These are phyloP conservation scores for Gymnobelideus leadbeateri DNA, from an alignment of 2,113 vertebrate genomes.

Conservation along the genomic window DNA sequence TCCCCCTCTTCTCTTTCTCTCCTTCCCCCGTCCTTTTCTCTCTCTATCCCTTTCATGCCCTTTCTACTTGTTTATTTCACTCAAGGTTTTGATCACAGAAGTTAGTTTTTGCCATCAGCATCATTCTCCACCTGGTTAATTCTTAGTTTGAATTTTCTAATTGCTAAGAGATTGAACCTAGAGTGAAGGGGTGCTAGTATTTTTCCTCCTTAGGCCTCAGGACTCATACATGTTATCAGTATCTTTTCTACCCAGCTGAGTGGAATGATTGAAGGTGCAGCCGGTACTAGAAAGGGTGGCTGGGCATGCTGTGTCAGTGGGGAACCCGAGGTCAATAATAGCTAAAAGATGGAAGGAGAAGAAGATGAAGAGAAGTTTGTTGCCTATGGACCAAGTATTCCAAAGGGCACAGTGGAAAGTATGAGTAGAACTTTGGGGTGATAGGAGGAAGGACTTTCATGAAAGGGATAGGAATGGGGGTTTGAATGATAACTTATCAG, in stretches of 20 bases:
- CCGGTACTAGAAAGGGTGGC: neutral
- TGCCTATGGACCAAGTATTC: neutral
- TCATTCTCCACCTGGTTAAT: neutral
- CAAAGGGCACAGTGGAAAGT: neutral
- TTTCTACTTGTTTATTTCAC: neutral
- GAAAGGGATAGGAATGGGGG: neutral
- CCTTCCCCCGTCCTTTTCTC: neutral
- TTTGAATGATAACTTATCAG: neutral
- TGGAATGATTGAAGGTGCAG: neutral
- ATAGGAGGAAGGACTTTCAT: neutral
- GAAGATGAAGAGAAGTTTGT: neutral
- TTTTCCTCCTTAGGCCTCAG: neutral
- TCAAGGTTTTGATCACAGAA: neutral
- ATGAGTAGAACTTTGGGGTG: neutral
- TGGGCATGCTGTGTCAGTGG: neutral
- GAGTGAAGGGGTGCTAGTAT: neutral
- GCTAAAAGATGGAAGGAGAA: neutral
- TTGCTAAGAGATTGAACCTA: neutral
- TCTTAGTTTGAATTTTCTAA: neutral
- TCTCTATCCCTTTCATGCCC: neutral
- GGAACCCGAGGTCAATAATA: too few relatives aligned
- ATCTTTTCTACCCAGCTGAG: neutral
- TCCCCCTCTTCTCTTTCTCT: too few relatives aligned
- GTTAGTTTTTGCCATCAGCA: neutral
- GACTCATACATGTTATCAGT: neutral